Evolutionary conservation across 2,888 invertebrate species (phyloP).

Genomic region (Pseudococcus viburni): DNA sequence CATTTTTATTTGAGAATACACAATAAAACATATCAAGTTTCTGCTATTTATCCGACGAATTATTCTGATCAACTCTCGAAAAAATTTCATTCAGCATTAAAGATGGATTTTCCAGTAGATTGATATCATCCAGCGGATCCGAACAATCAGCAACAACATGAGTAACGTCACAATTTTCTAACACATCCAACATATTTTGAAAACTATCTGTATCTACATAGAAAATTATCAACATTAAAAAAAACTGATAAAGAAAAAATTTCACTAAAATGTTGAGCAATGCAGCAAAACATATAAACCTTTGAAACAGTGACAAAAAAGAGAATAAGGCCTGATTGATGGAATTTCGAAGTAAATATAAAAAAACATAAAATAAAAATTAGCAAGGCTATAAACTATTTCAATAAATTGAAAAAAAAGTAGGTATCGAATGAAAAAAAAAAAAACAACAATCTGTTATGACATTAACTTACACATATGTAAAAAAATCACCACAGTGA

Average conservation of each 20-base stretch:
- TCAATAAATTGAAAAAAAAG: neutral
- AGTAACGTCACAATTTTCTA: conserved; percentile 48
- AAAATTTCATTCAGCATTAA: conserved; percentile 58
- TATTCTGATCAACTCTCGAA: conserved; percentile 52
- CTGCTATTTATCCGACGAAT: neutral
- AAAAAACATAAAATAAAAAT: conserved; percentile 27
- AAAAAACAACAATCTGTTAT: neutral
- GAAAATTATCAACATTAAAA: neutral
- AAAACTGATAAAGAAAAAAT: neutral
- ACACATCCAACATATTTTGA: conserved; percentile 58
- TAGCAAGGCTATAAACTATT: neutral
- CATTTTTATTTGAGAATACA: neutral
- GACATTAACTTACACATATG: neutral
- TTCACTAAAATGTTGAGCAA: neutral
- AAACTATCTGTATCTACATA: conserved; percentile 50
- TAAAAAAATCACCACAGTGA: neutral
- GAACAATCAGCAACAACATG: neutral
- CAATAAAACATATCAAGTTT: neutral
- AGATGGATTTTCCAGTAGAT: conserved; percentile 42
- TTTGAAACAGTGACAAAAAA: conserved; percentile 44
- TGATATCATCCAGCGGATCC: conserved; percentile 22
- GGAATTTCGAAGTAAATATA: neutral
- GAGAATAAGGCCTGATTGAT: conserved; percentile 62
- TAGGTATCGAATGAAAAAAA: neutral
- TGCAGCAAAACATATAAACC: conserved; percentile 52